Evolutionary conservation across 2,797 vertebrate genomes (phyloP), one percentile per base, ranked within the genome.

Genomic region (Eptatretus atami): DNA sequence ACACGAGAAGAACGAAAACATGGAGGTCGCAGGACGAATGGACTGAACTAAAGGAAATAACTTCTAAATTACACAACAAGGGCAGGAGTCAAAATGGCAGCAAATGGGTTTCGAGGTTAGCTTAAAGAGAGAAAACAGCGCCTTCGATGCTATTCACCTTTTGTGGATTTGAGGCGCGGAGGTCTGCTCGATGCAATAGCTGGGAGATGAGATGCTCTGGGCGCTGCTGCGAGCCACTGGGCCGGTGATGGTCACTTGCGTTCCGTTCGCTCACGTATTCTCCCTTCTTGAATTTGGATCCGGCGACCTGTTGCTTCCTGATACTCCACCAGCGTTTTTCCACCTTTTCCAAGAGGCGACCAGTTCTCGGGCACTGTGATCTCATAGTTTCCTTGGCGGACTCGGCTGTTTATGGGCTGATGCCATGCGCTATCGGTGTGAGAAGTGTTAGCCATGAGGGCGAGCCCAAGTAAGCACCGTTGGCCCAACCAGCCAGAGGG

Each of bases 221-320:
- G 80, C 80, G 69, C 75, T 82, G 80, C 68, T 79, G 80, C 74
- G 80, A 79, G 80, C 80, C 76, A 79, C 79, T 75, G 80, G 80
- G 78, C 80, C 80, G 71, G 80, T 82, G 76, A 82, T 82, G 74
- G 80, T 82, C 75, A 82, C 77, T 81, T 82, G 73, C 80, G 74
- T 82, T 82, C 75, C 80, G 80, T 82, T 77, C 80, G n/a, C 80
- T 74, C 75, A 82, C 80, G 76, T 81, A 82, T 68, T 82, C 80
- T 75, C 80, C 80, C 66, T 81, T 82, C 76, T 82, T 82, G 75
- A 75, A 82, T 82, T 76, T 82, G 80, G 80, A 82, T 82, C 77
- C 80, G 80, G 71, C 79, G 79, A 75, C 80, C 80, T 80, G 80
- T 81, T 78, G 81, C 79, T 77, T 82, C 80, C 71, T 82, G 79